Percentiles rank a stretch among this genome's conserved stretches.
phyloP scores from a whole-genome alignment of 2,113 vertebrate species.

The Oreochromis aureus region DNA sequence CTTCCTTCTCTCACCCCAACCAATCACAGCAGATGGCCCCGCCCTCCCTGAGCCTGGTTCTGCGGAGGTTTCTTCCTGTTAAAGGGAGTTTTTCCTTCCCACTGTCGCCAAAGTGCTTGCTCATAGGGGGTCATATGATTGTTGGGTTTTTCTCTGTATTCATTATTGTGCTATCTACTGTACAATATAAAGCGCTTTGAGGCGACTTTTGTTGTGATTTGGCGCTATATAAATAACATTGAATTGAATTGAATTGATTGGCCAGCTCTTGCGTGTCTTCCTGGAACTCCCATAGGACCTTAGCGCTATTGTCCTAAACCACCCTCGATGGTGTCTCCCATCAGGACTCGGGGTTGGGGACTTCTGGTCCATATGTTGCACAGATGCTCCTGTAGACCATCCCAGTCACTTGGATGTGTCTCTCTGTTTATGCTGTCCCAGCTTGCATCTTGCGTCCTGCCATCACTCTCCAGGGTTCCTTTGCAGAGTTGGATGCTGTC shows the following conservation, averaged over 20 bases:
- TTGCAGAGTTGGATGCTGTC: background rate
- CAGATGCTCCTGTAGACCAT: background rate
- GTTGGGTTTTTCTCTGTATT: too few relatives aligned
- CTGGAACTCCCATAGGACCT: background rate
- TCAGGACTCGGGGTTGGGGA: background rate
- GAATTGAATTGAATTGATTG: background rate
- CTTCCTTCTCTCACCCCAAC: too few relatives aligned
- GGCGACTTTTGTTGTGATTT: too few relatives aligned
- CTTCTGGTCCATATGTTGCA: background rate
- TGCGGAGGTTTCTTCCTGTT: too few relatives aligned
- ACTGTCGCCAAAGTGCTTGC: too few relatives aligned
- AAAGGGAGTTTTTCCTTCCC: too few relatives aligned
- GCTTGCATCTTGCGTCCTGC: background rate
- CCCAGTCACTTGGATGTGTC: background rate
- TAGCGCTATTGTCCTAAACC: background rate
- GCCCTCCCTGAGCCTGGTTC: too few relatives aligned
- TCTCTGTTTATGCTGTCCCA: background rate
- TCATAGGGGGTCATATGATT: too few relatives aligned
- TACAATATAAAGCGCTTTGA: too few relatives aligned
- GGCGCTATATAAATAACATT: too few relatives aligned
- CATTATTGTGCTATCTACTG: too few relatives aligned
- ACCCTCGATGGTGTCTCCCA: background rate
- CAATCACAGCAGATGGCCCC: too few relatives aligned
- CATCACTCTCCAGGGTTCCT: background rate
- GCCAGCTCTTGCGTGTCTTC: background rate